Base-by-base conservation (phyloP, 2,113 vertebrate genomes). In the Myrmecobius fasciatus region DNA sequence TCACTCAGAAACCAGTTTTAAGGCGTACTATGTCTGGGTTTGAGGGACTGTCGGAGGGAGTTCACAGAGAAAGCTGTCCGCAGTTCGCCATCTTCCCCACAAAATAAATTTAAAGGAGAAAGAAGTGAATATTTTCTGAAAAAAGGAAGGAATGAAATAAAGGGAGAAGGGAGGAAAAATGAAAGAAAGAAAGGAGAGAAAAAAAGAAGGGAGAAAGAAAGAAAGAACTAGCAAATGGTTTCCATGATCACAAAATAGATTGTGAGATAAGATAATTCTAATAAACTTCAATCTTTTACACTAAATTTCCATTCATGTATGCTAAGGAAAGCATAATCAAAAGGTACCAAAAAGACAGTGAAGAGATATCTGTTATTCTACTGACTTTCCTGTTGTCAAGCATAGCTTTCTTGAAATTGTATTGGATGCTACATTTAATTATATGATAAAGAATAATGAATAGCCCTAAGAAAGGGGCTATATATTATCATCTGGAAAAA, bases 201-300 rank as follows among this genome's bases (percentile, higher is more conserved):
- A 52, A 52, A 52, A 52, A n/a, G n/a, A 11, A 56, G 26, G 54
- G 51, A 52, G 11, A 52, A 52, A 31, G 5, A 36, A 9, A 36
- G 11, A 60, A 60, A 60, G 28, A 60, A 60, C 11, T 10, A 60
- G 25, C 25, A 54, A 31, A 60, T 60, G 28, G 60, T 17, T 97
- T 96, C 97, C 95, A 93, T 96, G 97, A 97, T 97, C 95, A 75
- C 67, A 94, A 97, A 97, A 97, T 96, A 48, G 46, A 7, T 89
- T 48, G 7, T 89, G 89, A 89, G 97, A 98, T 97, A 98, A 98
- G 97, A 98, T 95, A 92, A 49, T 96, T 94, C 95, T 94, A 95
- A 97, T 98, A 96, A 97, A 98, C 97, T 97, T 97, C 93, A 89
- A 95, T 97, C 97, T 94, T 93, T 75, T 75, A n/a, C 95, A 97